Percentiles rank a stretch among this genome's conserved stretches.
These are phyloP conservation scores for Drosophila niveifrons DNA, from an alignment of 2,888 invertebrate species.

Conservation along the genomic window DNA sequence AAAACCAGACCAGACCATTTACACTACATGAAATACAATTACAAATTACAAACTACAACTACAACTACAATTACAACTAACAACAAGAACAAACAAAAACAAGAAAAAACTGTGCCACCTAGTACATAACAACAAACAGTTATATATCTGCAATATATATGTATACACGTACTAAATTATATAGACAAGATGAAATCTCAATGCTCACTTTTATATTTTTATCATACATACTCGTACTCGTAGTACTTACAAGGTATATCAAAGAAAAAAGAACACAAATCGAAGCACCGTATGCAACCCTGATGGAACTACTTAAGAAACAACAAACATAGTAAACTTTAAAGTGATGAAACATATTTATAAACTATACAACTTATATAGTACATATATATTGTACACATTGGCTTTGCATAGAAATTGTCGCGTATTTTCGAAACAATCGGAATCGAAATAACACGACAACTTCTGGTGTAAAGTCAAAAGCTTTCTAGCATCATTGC, in stretches of 20 bases:
- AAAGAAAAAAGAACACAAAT: slow-evolving; percentile 31
- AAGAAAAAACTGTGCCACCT: slow-evolving; percentile 75
- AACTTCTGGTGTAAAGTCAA: slow-evolving; percentile 22
- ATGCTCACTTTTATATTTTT: slow-evolving; percentile 81
- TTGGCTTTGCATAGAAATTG: slow-evolving; percentile 6
- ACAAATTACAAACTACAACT: slow-evolving; percentile 13
- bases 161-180: slow-evolving; percentile 29
- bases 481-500: slow-evolving; percentile 59
- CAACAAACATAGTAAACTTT: slow-evolving; percentile 30
- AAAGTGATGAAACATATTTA: slow-evolving; percentile 48
- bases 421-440: neutral
- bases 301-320: slow-evolving; percentile 46
- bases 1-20: slow-evolving; percentile 43
- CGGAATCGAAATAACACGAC: neutral
- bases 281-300: slow-evolving; percentile 73
- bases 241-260: slow-evolving; percentile 43
- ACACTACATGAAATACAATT: slow-evolving; percentile 37
- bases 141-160: slow-evolving; percentile 74
- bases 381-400: slow-evolving; percentile 14
- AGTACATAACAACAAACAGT: slow-evolving; percentile 80
- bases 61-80: slow-evolving; percentile 57
- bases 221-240: slow-evolving; percentile 68
- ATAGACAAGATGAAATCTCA: slow-evolving; percentile 53
- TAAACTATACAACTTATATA: slow-evolving; percentile 29
- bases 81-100: slow-evolving; percentile 1